A percentile compares a stretch with the other conserved stretches of the same genome.
phyloP scores from a whole-genome alignment of 2,797 vertebrate genomes.

The Lepilemur ruficaudatus region DNA sequence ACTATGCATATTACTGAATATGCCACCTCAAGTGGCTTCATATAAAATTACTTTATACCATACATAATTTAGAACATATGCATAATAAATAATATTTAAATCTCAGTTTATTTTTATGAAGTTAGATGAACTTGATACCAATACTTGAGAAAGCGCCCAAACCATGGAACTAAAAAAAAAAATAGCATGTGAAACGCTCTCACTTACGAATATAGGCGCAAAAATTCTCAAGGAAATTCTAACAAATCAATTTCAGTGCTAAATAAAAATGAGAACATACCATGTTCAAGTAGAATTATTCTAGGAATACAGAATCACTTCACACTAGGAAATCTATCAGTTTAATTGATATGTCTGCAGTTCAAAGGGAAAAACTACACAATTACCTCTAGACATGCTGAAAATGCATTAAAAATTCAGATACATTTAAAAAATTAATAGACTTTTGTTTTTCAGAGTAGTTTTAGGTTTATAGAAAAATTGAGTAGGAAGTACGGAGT shows the following conservation, averaged over 20 bases:
- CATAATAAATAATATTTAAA: not conserved
- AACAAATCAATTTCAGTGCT: constrained; percentile 19
- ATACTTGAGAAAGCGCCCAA: not conserved
- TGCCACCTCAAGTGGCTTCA: not conserved
- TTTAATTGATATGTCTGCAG: not conserved
- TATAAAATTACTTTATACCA: not conserved
- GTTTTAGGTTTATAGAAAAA: not conserved
- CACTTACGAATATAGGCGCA: not conserved
- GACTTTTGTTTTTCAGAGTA: not conserved
- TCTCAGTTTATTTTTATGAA: constrained; percentile 12
- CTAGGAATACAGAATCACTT: not conserved
- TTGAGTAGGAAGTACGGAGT: not conserved
- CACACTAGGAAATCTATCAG: not conserved
- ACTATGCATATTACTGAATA: not conserved
- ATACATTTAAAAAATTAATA: not conserved
- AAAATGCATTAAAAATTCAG: not conserved
- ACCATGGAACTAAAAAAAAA: not conserved
- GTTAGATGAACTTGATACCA: not conserved
- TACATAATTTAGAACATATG: not conserved
- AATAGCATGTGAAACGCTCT: not conserved
- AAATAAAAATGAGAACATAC: constrained; percentile 4
- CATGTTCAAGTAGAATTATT: not conserved
- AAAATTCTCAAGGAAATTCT: constrained; percentile 34
- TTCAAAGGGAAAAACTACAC: not conserved
- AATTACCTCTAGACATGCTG: not conserved